Evolutionary conservation across 2,888 invertebrate species (phyloP).

Genomic region (Ornithoptera priamus): DNA sequence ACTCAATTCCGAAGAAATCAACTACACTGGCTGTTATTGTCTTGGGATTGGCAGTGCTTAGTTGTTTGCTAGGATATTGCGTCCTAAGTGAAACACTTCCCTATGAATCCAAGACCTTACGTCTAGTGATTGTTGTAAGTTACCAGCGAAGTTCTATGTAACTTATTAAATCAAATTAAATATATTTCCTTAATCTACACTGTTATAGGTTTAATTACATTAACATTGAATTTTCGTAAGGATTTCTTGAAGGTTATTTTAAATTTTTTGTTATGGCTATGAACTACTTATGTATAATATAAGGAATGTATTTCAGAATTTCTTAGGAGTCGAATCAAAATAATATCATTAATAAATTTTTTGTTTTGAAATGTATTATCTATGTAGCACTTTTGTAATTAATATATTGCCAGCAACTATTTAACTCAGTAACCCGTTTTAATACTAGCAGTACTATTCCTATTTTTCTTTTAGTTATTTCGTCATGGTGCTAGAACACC

Average conservation of each 20-base stretch:
- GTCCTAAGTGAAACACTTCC: constrained; percentile 71
- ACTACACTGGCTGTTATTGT: constrained; percentile 67
- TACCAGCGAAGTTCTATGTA: not conserved
- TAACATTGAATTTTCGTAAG: no score
- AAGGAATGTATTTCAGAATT: no score
- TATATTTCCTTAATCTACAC: not conserved
- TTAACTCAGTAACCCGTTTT: not conserved
- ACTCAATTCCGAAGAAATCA: constrained; percentile 60
- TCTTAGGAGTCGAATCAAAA: no score
- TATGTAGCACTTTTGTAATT: no score
- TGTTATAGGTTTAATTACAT: not conserved
- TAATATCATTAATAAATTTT: no score
- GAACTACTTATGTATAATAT: no score
- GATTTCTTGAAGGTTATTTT: no score
- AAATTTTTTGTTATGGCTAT: no score
- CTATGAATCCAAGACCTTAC: constrained; percentile 69
- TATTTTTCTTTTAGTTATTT: constrained; percentile 81
- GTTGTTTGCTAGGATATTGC: constrained; percentile 73
- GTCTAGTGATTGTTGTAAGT: constrained; percentile 69
- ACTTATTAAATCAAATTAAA: not conserved
- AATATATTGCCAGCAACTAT: not conserved
- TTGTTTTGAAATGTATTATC: no score
- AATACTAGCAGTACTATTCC: not conserved
- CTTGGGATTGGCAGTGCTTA: constrained; percentile 68
- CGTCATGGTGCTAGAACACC: constrained; percentile 93